phyloP scores from a whole-genome alignment of 2,888 invertebrate genomes.

The Smittia sp. region DNA sequence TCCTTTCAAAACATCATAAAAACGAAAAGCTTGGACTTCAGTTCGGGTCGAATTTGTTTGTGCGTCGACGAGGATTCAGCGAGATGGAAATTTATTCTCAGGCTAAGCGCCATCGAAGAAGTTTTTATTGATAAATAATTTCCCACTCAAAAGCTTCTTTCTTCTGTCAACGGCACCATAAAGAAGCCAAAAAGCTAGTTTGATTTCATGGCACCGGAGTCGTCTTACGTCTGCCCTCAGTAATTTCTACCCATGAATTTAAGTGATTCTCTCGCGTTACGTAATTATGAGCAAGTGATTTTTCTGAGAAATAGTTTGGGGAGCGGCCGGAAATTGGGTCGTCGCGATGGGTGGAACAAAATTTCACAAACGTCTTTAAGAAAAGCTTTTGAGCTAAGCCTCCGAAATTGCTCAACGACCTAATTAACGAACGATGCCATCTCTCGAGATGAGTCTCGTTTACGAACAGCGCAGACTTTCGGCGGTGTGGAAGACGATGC shows the following conservation, averaged over 20 bases:
- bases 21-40: not conserved
- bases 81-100: not conserved
- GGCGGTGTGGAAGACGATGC: slow-evolving; percentile 5
- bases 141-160: not conserved
- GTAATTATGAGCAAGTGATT: not conserved
- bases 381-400: no score
- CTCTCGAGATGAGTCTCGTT: not conserved
- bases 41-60: not conserved
- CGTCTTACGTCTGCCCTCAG: not conserved
- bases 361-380: no score
- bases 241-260: not conserved
- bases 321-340: no score
- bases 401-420: no score
- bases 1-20: not conserved
- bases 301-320: not conserved
- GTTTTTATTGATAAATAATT: slow-evolving; percentile 4
- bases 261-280: not conserved
- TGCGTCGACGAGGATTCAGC: not conserved
- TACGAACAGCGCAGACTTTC: not conserved
- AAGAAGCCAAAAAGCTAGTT: not conserved
- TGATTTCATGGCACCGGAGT: not conserved
- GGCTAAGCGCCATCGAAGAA: not conserved
- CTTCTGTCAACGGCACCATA: not conserved
- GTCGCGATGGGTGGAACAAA: no score
- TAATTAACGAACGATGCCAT: no score